Base-by-base conservation (phyloP, 2,797 vertebrate species). In the Echeneis naucrates region DNA sequence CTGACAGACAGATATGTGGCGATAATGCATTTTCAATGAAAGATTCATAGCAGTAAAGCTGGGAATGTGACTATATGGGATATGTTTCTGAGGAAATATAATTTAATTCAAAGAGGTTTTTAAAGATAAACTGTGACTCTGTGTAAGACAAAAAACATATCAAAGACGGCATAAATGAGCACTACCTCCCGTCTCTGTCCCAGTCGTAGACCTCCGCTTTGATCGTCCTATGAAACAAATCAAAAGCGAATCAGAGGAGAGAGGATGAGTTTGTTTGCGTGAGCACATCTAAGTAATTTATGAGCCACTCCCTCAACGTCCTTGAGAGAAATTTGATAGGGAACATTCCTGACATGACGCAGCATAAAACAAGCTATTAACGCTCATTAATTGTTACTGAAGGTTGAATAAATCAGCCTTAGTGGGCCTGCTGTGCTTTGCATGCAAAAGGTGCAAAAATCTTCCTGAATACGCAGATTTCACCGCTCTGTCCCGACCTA, bases 111-210 rank as follows among this genome's bases (percentile, higher is more conserved):
- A 45, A 19, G 21, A 57, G n/a, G 47, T 56, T 11, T 35, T 60
- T 12, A 68, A n/a, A 8, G 4, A 33, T 17, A 51, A 38, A 45
- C 13, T 24, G 37, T 24, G 14, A 58, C 0, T 16, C 5, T 27
- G 5, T 11, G 16, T 8, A 62, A 59, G 47, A 54, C 2, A 47
- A 24, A 12, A 17, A 61, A 32, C 6, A 44, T 27, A 40, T 1
- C 2, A 42, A 23, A 60, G 54, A 61, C 23, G 8, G 5, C 61
- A 53, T 62, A 21, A 19, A 60, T 66, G 37, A 70, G 13, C 11
- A 12, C 86, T 88, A 93, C 92, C 91, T 93, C 57, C 92, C 91
- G 2, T 93, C 93, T 86, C 93, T 89, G 86, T 94, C 91, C 92
- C 92, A 92, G 83, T 94, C 92, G 55, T 91, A 91, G 44, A 94